phyloP scores from a whole-genome alignment of 2,797 vertebrate species.

The Rhabdomys pumilio region DNA sequence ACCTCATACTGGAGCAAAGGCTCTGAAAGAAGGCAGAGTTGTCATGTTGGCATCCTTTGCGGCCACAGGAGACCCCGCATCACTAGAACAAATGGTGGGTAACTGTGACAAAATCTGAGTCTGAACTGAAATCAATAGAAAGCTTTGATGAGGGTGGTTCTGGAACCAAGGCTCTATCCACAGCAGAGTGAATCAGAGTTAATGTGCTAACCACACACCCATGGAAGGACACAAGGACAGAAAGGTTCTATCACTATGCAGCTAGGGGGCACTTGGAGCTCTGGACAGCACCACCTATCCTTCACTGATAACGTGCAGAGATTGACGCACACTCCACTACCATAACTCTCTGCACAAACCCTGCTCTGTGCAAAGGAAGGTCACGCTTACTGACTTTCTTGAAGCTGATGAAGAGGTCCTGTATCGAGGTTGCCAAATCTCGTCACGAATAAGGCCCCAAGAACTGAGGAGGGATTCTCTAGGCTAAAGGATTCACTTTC shows the following conservation, averaged over 20 bases:
- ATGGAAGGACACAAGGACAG: not conserved
- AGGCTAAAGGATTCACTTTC: not conserved
- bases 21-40: not conserved
- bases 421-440: not conserved
- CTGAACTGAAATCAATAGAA: not conserved
- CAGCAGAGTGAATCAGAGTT: not conserved
- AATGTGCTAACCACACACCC: not conserved
- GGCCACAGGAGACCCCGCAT: not conserved
- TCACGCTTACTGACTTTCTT: accelerated
- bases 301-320: accelerated
- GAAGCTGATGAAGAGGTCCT: not conserved
- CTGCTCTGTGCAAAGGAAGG: too few relatives aligned
- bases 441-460: not conserved
- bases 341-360: not conserved
- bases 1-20: not conserved
- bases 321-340: not conserved
- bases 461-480: not conserved
- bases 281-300: not conserved
- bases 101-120: not conserved
- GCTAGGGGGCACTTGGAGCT: not conserved
- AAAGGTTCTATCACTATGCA: not conserved
- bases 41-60: not conserved
- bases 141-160: not conserved
- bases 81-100: not conserved
- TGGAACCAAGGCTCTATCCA: not conserved